Conservation (phyloP, 2,797 vertebrate genomes). For the Brachyalestes nurse region DNA sequence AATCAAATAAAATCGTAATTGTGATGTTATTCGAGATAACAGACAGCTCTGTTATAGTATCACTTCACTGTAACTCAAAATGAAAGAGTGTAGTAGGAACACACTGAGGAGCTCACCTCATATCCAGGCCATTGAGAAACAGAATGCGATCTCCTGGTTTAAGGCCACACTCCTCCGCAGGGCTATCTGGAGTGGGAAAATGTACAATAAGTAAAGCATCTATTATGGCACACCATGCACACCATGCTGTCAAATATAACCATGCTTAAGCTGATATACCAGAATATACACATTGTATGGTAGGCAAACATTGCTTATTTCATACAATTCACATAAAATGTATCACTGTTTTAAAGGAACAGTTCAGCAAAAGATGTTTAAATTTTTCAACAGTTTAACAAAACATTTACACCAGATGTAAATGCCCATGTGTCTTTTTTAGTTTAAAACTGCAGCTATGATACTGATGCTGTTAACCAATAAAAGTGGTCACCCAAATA, state of each 20-base stretch:
- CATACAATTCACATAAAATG: neutral
- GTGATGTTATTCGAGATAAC: neutral
- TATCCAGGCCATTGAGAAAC: constrained; percentile 97
- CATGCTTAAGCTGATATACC: neutral
- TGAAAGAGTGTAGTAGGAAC: neutral
- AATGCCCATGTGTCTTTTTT: no score
- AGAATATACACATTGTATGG: neutral
- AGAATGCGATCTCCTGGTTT: constrained; percentile 93
- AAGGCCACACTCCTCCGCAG: constrained; percentile 92
- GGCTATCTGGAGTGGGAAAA: constrained; percentile 83
- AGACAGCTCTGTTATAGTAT: neutral
- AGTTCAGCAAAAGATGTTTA: no score
- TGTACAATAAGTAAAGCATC: constrained; percentile 16
- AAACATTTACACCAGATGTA: no score
- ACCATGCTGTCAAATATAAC: constrained; percentile 7
- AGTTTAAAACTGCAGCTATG: no score
- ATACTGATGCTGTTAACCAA: no score
- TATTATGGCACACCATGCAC: constrained; percentile 2
- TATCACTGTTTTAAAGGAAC: neutral
- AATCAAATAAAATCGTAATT: neutral
- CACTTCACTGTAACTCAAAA: neutral
- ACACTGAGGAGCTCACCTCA: constrained; percentile 84
- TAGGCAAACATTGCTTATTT: constrained; percentile 14
- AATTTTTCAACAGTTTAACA: no score
- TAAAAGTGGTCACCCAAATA: no score